Conservation (phyloP, 1,140 invertebrate genomes). For the Dendrolimus punctatus region DNA sequence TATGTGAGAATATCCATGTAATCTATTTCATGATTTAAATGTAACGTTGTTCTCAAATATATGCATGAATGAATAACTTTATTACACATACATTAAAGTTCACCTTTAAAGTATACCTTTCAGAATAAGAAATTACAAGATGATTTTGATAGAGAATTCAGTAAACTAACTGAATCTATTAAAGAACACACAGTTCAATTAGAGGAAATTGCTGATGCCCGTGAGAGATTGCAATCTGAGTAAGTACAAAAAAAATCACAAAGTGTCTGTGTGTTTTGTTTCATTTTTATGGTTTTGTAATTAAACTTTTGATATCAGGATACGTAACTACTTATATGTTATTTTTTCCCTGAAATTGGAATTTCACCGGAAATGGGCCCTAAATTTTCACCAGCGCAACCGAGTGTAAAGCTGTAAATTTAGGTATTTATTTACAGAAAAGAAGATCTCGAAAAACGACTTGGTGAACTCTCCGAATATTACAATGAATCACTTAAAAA, state of each 20-base stretch:
- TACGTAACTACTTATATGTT: no score
- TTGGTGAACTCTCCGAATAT: slow-evolving; percentile 32
- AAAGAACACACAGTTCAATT: slow-evolving; percentile 42
- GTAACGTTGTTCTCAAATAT: not conserved
- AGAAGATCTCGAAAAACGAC: slow-evolving; percentile 43
- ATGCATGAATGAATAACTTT: not conserved
- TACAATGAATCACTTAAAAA: slow-evolving; percentile 42
- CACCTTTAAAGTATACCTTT: no score
- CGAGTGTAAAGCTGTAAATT: no score
- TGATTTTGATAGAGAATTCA: slow-evolving; percentile 45
- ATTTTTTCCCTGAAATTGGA: no score
- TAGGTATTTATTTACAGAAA: slow-evolving; percentile 25
- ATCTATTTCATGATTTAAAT: no score
- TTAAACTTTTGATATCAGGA: not conserved
- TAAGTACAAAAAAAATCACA: slow-evolving; percentile 25
- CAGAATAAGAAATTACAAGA: slow-evolving; percentile 43
- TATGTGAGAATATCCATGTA: no score
- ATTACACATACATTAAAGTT: no score
- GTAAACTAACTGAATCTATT: slow-evolving; percentile 43
- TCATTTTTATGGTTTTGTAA: slow-evolving; percentile 1
- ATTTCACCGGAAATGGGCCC: no score
- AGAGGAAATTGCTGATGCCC: slow-evolving; percentile 45
- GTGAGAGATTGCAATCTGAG: slow-evolving; percentile 50
- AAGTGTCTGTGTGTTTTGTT: not conserved
- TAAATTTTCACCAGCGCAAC: no score